A percentile compares a stretch with the other conserved stretches of the same genome.
phyloP scores from a whole-genome alignment of 2,113 vertebrate genomes.

The Istiophorus platypterus region DNA sequence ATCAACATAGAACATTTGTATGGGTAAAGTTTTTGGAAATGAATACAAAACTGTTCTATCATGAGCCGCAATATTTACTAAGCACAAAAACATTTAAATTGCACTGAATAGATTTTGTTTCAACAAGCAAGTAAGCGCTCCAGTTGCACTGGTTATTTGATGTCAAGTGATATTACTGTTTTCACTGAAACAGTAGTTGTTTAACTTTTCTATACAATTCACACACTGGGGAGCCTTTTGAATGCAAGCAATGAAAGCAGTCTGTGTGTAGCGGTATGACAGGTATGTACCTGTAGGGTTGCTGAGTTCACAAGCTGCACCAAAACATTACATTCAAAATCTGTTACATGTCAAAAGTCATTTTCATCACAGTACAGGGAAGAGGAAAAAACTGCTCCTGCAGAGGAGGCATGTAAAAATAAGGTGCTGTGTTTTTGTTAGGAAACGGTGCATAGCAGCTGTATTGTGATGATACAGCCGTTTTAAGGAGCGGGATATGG shows the following conservation, averaged over 20 bases:
- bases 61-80: neutral
- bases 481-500: slow-evolving; percentile 10
- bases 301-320: slow-evolving; percentile 51
- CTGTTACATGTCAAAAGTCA: slow-evolving; percentile 58
- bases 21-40: neutral
- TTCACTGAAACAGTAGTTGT: slow-evolving; percentile 42
- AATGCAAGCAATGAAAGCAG: slow-evolving; percentile 22
- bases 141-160: slow-evolving; percentile 14
- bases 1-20: neutral
- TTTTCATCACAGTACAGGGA: slow-evolving; percentile 38
- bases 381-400: neutral
- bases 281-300: slow-evolving; percentile 54
- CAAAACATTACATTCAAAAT: slow-evolving; percentile 55
- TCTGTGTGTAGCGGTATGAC: slow-evolving; percentile 33
- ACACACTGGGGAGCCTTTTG: slow-evolving; percentile 31
- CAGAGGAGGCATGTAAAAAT: slow-evolving; percentile 26
- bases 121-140: neutral
- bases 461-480: neutral
- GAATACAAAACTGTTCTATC: neutral
- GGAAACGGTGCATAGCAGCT: slow-evolving; percentile 24
- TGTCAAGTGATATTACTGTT: slow-evolving; percentile 45
- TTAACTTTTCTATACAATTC: slow-evolving; percentile 35
- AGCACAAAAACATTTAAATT: neutral
- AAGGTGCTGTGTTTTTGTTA: slow-evolving; percentile 8
- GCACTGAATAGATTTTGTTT: slow-evolving; percentile 2